Evolutionary conservation across 2,113 vertebrate genomes (phyloP), one percentile per base, ranked within the genome.

Genomic region (Oreochromis tanganicae): DNA sequence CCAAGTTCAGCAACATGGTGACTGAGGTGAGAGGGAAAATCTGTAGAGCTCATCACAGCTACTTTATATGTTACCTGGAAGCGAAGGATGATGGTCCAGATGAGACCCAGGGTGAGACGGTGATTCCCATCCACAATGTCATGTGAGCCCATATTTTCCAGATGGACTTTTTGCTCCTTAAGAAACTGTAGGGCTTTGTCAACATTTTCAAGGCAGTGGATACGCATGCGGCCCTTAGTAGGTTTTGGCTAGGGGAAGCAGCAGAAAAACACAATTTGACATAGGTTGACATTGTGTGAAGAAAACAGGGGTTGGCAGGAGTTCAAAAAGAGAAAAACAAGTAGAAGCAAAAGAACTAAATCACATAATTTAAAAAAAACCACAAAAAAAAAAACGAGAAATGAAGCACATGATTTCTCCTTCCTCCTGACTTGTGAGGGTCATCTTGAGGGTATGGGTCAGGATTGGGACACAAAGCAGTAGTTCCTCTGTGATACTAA

Each of bases 61-160:
- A 19, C 1, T 29, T 38, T 10, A 6, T 32, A 4, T 2, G 27
- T 34, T 96, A 99, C 98, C 97, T 99, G 98, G 94, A 98, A 99
- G 24, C 98, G 97, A 43, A 99, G 97, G 90, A 99, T 99, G 94
- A 99, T 98, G 89, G 98, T 99, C 98, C 98, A 99, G 92, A 99
- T 98, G 87, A 99, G 97, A 86, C 98, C 98, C 1, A 99, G 96
- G 2, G 97, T 98, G 83, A 99, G 97, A 4, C 98, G 97, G 93
- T 99, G 98, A 94, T 99, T 99, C 19, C 98, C 98, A 1, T 99
- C 98, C 16, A 99, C 98, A 8, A 99, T 99, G 90, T 99, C 98
- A 7, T 99, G 98, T 17, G 98, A 99, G 14, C 98, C 98, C 97
- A 99, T 98, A 87, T 99, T 99, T 92, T 98, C 98, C 90, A 99